A percentile compares a stretch with the other conserved stretches of the same genome.
Evolutionary conservation across 2,113 vertebrate genomes (phyloP).

Genomic region (Rhynchomys soricoides): DNA sequence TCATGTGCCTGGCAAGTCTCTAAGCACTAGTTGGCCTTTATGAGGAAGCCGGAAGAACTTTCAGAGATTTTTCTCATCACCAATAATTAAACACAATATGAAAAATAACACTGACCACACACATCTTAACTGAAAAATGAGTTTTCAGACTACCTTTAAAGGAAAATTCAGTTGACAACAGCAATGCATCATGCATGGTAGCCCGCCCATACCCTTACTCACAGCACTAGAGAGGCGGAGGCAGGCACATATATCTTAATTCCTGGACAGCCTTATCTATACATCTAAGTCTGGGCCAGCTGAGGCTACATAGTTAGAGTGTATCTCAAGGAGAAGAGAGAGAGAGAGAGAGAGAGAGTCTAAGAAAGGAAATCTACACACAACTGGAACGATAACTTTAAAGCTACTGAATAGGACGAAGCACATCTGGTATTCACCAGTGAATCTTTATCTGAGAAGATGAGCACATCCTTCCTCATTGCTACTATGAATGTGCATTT

Average conservation of each 20-base stretch:
- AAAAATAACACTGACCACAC: not conserved
- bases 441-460: not conserved
- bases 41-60: constrained; percentile 24
- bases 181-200: not conserved
- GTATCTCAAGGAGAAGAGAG: not conserved
- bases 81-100: constrained; percentile 33
- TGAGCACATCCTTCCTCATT: not conserved
- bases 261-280: not conserved
- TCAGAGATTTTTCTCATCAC: constrained; percentile 41
- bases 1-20: constrained; percentile 44
- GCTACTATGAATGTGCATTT: not conserved
- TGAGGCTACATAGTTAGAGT: not conserved
- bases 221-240: not conserved
- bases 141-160: not conserved
- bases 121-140: not conserved
- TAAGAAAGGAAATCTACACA: not conserved
- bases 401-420: not conserved
- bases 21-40: not conserved
- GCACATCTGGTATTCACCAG: not conserved
- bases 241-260: not conserved
- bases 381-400: constrained; percentile 32
- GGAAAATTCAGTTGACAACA: not conserved
- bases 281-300: too few species aligned
- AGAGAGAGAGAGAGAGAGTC: not conserved
- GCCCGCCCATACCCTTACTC: not conserved